Evolutionary conservation across 2,113 vertebrate species (phyloP), one percentile per base, ranked within the genome.

Genomic region (Recurvirostra avosetta): DNA sequence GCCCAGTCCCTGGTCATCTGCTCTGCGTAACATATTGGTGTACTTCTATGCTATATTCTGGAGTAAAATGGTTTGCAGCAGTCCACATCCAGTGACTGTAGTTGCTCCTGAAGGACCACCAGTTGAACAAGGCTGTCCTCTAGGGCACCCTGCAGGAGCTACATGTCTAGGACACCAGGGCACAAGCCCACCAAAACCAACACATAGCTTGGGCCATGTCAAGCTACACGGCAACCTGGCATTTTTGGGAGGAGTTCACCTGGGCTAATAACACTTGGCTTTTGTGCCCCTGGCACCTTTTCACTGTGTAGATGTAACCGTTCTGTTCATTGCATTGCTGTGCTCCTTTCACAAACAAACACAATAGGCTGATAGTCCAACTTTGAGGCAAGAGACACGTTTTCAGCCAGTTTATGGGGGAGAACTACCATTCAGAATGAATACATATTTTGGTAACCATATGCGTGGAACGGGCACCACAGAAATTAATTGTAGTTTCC

Each of bases 161-260:
- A 20, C 12, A 5, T 4, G 8, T 16, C 20, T 30, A 26, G 21
- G 61, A 58, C 8, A 11, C 6, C 2, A 49, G 30, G 30, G 34
- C 23, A 32, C 29, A 32, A 34, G 26, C 7, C 5, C 12, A 27
- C 36, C 50, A 27, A 92, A 86, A 43, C 8, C 62, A 89, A 13
- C 36, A 6, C 0, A 1, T 61, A 12, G 45, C 17, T 45, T 52
- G 29, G 5, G 36, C 12, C 59, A n/a, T 7, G 22, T 30, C 43
- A 40, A 40, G 47, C 21, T 67, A 49, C 49, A 12, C 30, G 45
- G 63, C 45, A 93, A 36, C 23, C 20, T 90, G 82, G 36, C 25
- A 16, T 62, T 81, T 90, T 68, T 32, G 63, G 25, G 53, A 30
- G 43, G 70, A 75, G 52, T 20, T 78, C 66, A 88, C 61, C 32